phyloP scores from a whole-genome alignment of 2,113 vertebrate species.

The Varanus salvator region DNA sequence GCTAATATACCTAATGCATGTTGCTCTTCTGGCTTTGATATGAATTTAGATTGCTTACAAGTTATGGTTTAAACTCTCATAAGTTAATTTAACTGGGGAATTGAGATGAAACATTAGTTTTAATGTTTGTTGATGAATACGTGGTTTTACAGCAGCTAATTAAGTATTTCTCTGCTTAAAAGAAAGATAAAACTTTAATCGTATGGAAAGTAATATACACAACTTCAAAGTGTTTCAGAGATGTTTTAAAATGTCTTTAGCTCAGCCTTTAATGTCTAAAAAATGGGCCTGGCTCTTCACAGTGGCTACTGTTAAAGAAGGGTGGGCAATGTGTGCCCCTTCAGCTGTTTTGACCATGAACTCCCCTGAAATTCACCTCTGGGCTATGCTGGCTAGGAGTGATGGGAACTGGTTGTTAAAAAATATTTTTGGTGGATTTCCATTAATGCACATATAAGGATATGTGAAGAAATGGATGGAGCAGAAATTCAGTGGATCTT shows the following conservation, averaged over 20 bases:
- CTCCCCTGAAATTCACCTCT: too few relatives aligned
- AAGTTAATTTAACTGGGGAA: conserved; percentile 59
- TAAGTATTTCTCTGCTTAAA: background rate
- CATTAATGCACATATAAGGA: too few relatives aligned
- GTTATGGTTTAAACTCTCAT: conserved; percentile 51
- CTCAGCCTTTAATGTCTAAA: background rate
- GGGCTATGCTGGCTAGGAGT: too few relatives aligned
- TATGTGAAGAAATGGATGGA: too few relatives aligned
- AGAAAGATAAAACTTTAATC: background rate
- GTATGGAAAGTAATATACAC: background rate
- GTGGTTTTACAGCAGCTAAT: conserved; percentile 49
- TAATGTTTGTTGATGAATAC: conserved; percentile 55
- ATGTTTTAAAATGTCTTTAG: background rate
- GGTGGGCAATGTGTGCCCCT: too few relatives aligned
- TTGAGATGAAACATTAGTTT: conserved; percentile 40
- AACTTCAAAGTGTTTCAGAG: background rate
- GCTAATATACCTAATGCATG: conserved; percentile 58
- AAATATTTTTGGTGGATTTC: too few relatives aligned
- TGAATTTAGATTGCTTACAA: conserved; percentile 54
- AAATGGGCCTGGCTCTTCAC: too few relatives aligned
- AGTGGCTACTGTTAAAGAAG: too few relatives aligned
- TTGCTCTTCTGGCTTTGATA: conserved; percentile 43
- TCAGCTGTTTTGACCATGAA: too few relatives aligned
- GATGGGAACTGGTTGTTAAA: too few relatives aligned
- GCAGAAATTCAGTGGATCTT: too few relatives aligned